phyloP scores from a whole-genome alignment of 2,797 vertebrate species.

The Molothrus aeneus region DNA sequence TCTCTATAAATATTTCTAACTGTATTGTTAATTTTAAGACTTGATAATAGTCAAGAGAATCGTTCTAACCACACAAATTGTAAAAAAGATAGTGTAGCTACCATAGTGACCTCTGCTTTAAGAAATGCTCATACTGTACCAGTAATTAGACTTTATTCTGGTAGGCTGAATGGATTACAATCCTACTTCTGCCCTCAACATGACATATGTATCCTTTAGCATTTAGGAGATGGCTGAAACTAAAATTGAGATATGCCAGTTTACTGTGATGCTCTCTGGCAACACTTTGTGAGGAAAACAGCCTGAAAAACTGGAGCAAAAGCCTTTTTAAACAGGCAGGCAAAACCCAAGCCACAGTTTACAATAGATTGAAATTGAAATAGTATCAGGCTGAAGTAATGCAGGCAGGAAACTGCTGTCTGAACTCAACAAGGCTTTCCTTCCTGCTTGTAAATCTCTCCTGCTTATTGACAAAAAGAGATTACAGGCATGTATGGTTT shows the following conservation, averaged over 20 bases:
- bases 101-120: not conserved
- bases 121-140: not conserved
- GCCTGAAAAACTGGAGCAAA: constrained; percentile 48
- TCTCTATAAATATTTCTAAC: not conserved
- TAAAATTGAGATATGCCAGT: not conserved
- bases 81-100: not conserved
- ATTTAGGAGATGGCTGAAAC: not conserved
- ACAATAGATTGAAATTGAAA: constrained; percentile 71
- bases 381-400: constrained; percentile 70
- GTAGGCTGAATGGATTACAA: not conserved
- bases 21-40: not conserved
- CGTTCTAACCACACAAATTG: not conserved
- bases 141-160: not conserved
- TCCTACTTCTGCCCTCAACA: not conserved
- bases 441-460: constrained; percentile 77
- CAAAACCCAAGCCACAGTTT: constrained; percentile 60
- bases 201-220: not conserved
- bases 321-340: constrained; percentile 50
- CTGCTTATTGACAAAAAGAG: constrained; percentile 57
- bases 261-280: not conserved
- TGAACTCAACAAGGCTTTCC: constrained; percentile 74
- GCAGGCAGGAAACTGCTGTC: constrained; percentile 74
- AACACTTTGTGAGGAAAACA: constrained; percentile 3
- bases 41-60: not conserved
- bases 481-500: constrained; percentile 58